Base-by-base conservation (phyloP, 2,113 vertebrate species). In the Pachyramphus minor region DNA sequence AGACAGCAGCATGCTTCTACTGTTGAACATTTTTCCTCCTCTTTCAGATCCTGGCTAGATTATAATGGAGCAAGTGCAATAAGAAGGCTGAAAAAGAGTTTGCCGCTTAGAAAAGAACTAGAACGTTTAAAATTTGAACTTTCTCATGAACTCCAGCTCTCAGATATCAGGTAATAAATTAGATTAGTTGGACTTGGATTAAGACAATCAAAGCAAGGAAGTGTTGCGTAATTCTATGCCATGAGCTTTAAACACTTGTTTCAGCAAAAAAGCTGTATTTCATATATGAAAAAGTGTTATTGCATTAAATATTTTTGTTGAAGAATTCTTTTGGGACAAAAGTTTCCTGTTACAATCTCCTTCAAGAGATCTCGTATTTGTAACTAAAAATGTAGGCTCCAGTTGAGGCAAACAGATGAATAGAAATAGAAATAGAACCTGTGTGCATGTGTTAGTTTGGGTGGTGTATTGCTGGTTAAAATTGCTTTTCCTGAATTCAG, bases 51-150 rank as follows among this genome's bases (percentile, higher is more conserved):
- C 62, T 99, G 99, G 99, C 94, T 99, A 94, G 98, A 98, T 89
- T 98, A 96, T 81, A 99, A 99, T 30, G 98, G 98, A 83, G 84
- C 98, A 10, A 97, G 96, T 76, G 99, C 99, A 13, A 69, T 96
- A 13, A 98, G 98, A 96, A 99, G 98, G 90, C 97, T 99, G 96
- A 97, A 93, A 33, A 98, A 97, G 21, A 99, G 99, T 96, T 96
- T 99, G 84, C 99, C 99, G 1, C 98, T 98, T 58, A 97, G 99
- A 78, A 98, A 98, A 87, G 99, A 99, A 89, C 97, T 99, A 31
- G 97, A 98, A 39, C 98, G 98, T 66, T 98, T 99, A 89, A 99
- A 98, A 97, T 89, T 81, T 47, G 98, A 99, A n/a, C 98, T 99
- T 14, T 98, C 97, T 71, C 91, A 73, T 73, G 98, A 98, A 6